Percentiles rank a stretch among this genome's conserved stretches.
Conservation (phyloP, 1,140 invertebrate genomes). For the Goniozus legneri region DNA sequence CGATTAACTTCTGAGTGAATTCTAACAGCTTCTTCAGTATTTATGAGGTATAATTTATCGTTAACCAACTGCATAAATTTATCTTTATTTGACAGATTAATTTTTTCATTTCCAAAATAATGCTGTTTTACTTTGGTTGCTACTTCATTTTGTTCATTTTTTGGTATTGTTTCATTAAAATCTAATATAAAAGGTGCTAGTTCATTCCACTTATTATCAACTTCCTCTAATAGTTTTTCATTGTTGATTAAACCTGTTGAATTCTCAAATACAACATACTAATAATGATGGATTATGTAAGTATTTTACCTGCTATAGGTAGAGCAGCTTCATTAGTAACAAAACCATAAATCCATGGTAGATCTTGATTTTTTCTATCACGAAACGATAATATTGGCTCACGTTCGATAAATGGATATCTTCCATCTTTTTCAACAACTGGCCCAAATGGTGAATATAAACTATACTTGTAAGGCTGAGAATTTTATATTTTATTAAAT, state of each 20-base stretch:
- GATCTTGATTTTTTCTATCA: conserved; percentile 42
- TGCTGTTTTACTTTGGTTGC: conserved; percentile 53
- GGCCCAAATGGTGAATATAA: conserved; percentile 58
- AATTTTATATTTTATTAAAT: conserved; percentile 1
- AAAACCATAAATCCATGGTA: conserved; percentile 55
- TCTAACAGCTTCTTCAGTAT: conserved; percentile 53
- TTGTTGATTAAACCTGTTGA: conserved; percentile 48
- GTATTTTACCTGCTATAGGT: conserved; percentile 52
- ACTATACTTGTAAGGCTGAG: conserved; percentile 45
- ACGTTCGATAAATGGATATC: conserved; percentile 52
- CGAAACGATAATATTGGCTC: conserved; percentile 53
- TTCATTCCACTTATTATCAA: conserved; percentile 55
- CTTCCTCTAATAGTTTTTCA: conserved; percentile 41
- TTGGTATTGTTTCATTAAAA: conserved; percentile 58
- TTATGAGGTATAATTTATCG: conserved; percentile 56
- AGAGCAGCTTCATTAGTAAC: conserved; percentile 56
- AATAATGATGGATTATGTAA: background rate
- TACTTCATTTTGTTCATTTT: conserved; percentile 35
- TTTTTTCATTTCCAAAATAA: conserved; percentile 50
- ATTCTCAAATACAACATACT: background rate
- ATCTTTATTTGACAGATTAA: conserved; percentile 26
- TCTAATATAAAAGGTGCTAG: conserved; percentile 57
- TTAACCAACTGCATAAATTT: conserved; percentile 50
- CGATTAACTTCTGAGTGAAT: conserved; percentile 51
- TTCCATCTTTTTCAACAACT: conserved; percentile 46